These are phyloP conservation scores for Tupaia chinensis DNA, from an alignment of 2,113 vertebrate genomes.

Conservation along the genomic window DNA sequence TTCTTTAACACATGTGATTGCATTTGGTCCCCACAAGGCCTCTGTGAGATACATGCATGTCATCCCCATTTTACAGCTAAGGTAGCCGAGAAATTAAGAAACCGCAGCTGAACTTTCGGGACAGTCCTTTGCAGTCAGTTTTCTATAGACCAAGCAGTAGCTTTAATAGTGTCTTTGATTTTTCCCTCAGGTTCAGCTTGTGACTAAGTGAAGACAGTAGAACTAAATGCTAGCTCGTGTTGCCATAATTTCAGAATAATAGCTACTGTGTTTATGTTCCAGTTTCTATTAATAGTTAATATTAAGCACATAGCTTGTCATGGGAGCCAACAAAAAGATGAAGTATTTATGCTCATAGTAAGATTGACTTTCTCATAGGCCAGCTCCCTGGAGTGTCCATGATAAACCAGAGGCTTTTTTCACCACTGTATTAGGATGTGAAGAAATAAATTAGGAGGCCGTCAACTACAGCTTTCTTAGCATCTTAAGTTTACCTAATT, in stretches of 20 bases:
- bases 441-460: background rate
- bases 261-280: background rate
- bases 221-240: background rate
- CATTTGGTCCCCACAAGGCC: background rate
- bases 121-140: background rate
- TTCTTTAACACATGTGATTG: background rate
- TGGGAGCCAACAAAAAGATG: background rate
- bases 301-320: background rate
- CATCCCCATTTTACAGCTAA: background rate
- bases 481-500: constrained; percentile 23
- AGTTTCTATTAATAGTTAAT: constrained; percentile 28
- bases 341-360: background rate
- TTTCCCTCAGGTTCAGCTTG: background rate
- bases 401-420: constrained; percentile 1
- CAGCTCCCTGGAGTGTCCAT: background rate
- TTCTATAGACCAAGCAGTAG: background rate
- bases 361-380: background rate
- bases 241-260: background rate
- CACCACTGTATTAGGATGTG: background rate
- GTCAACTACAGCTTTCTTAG: background rate
- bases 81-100: background rate
- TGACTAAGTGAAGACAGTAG: background rate
- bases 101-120: background rate
- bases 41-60: background rate
- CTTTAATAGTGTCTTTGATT: background rate